Percentiles rank a stretch among this genome's conserved stretches.
phyloP scores from a whole-genome alignment of 2,797 vertebrate genomes.

The Melanotaenia nigrans region DNA sequence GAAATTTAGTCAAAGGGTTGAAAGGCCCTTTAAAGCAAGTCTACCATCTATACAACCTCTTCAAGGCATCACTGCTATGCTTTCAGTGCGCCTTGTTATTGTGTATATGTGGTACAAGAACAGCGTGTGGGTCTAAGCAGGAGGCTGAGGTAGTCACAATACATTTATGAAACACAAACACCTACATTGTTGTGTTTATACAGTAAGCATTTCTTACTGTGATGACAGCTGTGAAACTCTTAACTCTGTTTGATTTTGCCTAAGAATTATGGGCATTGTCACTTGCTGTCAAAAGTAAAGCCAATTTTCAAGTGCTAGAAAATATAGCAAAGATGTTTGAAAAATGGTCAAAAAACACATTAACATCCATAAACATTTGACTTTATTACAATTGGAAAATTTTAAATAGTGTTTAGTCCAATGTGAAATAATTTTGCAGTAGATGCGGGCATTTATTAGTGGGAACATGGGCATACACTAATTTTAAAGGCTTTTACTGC shows the following conservation, averaged over 20 bases:
- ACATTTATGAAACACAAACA: neutral
- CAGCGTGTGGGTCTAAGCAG: neutral
- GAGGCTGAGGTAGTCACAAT: neutral
- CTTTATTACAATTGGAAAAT: neutral
- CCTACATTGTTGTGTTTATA: neutral
- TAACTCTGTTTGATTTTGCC: neutral
- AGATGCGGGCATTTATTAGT: neutral
- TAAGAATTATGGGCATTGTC: neutral
- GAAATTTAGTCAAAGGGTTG: neutral
- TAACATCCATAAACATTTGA: neutral
- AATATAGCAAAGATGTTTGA: neutral
- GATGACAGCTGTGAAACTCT: neutral
- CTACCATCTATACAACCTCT: neutral
- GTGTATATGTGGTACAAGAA: neutral
- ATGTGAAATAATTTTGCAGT: neutral
- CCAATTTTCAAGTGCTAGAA: neutral
- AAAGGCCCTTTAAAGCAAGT: neutral
- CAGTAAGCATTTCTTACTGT: neutral
- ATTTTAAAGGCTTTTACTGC: too few relatives aligned
- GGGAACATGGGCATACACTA: neutral
- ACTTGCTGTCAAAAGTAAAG: neutral
- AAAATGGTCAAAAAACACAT: neutral
- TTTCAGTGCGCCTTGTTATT: neutral
- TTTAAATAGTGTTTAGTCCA: neutral
- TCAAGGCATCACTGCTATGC: neutral